These are phyloP conservation scores for Tanaodytes sp. DNA, from an alignment of 2,888 invertebrate genomes.

Conservation along the genomic window DNA sequence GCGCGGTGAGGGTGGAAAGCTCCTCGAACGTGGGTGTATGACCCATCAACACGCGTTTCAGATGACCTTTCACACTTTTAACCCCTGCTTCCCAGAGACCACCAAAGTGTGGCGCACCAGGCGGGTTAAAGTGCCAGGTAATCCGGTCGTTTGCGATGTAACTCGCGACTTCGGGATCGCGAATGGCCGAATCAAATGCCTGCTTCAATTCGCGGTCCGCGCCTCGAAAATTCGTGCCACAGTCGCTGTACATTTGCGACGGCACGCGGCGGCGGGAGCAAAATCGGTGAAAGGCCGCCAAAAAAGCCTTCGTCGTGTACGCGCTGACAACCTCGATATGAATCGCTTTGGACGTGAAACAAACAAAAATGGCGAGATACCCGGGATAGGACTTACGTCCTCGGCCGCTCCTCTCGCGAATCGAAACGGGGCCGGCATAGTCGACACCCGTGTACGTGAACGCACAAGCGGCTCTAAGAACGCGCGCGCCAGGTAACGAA, in stretches of 20 bases:
- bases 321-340: background rate
- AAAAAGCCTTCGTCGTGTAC: background rate
- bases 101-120: background rate
- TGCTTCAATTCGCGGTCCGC: background rate
- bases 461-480: too few species aligned
- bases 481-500: too few species aligned
- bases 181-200: background rate
- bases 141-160: background rate
- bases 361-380: background rate
- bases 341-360: background rate
- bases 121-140: background rate
- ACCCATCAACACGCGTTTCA: background rate
- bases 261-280: background rate
- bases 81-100: constrained; percentile 1
- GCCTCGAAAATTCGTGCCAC: background rate
- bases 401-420: too few species aligned
- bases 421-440: too few species aligned
- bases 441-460: too few species aligned
- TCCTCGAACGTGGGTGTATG: background rate
- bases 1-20: background rate
- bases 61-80: background rate
- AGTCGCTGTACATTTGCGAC: background rate
- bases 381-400: background rate
- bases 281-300: background rate
- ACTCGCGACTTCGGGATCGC: background rate